Percentiles rank a stretch among this genome's conserved stretches.
Evolutionary conservation across 2,888 invertebrate species (phyloP).

Genomic region (Pantelozetes paolii): DNA sequence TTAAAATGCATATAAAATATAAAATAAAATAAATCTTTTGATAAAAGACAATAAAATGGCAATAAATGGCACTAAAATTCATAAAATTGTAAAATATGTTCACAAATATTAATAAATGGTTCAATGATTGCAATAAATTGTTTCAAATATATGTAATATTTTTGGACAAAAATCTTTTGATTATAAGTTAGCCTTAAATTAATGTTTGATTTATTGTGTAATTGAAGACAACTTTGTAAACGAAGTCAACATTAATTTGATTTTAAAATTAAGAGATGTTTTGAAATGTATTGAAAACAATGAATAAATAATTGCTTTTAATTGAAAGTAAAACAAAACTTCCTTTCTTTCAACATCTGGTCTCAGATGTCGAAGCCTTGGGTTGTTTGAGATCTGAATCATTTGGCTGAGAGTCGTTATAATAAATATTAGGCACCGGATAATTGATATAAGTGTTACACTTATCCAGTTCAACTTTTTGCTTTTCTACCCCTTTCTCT

Average conservation of each 20-base stretch:
- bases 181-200: neutral
- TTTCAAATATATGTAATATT: neutral
- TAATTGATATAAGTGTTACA: conserved; percentile 45
- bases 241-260: neutral
- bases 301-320: neutral
- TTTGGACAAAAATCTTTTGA: neutral
- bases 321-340: neutral
- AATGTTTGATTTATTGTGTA: too few species aligned
- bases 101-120: neutral
- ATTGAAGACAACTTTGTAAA: too few species aligned
- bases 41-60: conserved; percentile 5
- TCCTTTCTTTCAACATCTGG: conserved; percentile 1
- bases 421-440: conserved; percentile 35
- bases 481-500: conserved; percentile 42
- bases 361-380: neutral
- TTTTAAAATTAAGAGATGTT: too few species aligned
- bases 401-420: neutral
- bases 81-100: neutral
- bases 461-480: conserved; percentile 43
- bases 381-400: neutral
- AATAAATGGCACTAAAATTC: conserved; percentile 20
- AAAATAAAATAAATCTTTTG: neutral
- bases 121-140: neutral
- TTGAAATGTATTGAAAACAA: too few species aligned
- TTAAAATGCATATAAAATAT: neutral